phyloP scores from a whole-genome alignment of 2,888 invertebrate species.

The Trichogramma dendrolimi region DNA sequence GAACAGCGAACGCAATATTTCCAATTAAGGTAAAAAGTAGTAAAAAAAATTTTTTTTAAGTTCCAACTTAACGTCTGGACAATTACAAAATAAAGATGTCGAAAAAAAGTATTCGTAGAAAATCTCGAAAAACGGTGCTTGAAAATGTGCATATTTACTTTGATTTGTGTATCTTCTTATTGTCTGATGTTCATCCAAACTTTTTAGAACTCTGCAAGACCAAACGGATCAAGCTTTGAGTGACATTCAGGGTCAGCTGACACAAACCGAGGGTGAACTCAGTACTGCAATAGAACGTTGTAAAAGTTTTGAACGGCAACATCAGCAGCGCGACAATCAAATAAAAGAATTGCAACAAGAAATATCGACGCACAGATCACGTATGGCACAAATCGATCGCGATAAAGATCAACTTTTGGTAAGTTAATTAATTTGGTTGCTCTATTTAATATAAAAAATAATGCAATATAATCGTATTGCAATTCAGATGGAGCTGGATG shows the following conservation, averaged over 20 bases:
- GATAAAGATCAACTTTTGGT: slow-evolving; percentile 68
- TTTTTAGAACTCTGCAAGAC: slow-evolving; percentile 66
- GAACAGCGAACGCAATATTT: slow-evolving; percentile 56
- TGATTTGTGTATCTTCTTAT: no score
- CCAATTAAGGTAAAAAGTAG: slow-evolving; percentile 56
- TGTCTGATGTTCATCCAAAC: not conserved
- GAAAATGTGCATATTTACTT: no score
- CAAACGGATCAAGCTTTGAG: slow-evolving; percentile 71
- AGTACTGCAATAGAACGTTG: slow-evolving; percentile 60
- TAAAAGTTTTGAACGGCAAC: slow-evolving; percentile 58
- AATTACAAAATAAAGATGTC: no score
- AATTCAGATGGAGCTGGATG: slow-evolving; percentile 63
- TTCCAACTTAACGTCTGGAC: not conserved
- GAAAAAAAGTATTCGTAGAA: no score
- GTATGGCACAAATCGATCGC: slow-evolving; percentile 63
- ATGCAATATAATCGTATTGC: slow-evolving; percentile 5
- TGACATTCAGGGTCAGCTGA: slow-evolving; percentile 66
- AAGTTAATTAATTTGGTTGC: slow-evolving; percentile 30
- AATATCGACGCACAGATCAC: slow-evolving; percentile 61
- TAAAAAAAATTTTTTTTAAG: not conserved
- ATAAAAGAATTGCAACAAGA: slow-evolving; percentile 61
- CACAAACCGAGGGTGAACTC: slow-evolving; percentile 63
- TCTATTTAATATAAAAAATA: slow-evolving; percentile 9
- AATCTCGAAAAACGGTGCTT: no score
- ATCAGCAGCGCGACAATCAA: slow-evolving; percentile 61